Base-by-base conservation (phyloP, 1,140 invertebrate species). In the Eufriesea mexicana region DNA sequence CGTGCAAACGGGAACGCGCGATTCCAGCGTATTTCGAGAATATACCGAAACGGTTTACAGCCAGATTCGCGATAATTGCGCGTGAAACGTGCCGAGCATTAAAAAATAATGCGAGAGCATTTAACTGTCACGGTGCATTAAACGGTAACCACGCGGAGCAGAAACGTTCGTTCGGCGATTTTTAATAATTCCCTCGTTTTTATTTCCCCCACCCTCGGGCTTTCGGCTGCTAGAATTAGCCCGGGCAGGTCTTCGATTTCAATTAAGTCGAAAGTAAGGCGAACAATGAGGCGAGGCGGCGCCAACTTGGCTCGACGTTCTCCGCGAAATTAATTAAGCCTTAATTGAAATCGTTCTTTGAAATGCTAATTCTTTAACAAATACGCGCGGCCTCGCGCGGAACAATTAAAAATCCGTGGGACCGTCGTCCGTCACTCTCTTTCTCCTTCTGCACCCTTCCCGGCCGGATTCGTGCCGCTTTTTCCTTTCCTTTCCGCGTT, bases 271-370 rank as follows among this genome's bases (percentile, higher is more conserved):
- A 94, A 94, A 79, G 86, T 82, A 85, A 88, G 86, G 45, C 61
- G 84, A 73, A 59, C 71, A 79, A 75, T 45, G 73, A 73, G 20
- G 45, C 76, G 45, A 35, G 66, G 61, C 67, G 35, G 73, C 51
- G 79, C 66, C 49, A 72, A 57, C 84, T 84, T 55, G 78, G 42
- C 59, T 85, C 86, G 89, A 83, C 86, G 86, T 87, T 91, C 91
- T 91, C 91, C 91, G 92, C 92, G 91, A 93, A 93, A 93, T 94
- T 93, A 93, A 94, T 94, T 94, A 92, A 94, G 91, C 86, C 90
- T 94, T 94, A 93, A 94, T 94, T 93, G 93, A 94, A 93, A 90
- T 92, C 89, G 89, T 91, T 93, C 94, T 94, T 94, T 94, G 94
- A 94, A 92, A 94, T 94, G 94, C 91, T 94, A 94, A 94, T 94